Percentiles rank a stretch among this genome's conserved stretches.
Conservation (phyloP, 1,140 invertebrate species). For the Cotesia vestalis region DNA sequence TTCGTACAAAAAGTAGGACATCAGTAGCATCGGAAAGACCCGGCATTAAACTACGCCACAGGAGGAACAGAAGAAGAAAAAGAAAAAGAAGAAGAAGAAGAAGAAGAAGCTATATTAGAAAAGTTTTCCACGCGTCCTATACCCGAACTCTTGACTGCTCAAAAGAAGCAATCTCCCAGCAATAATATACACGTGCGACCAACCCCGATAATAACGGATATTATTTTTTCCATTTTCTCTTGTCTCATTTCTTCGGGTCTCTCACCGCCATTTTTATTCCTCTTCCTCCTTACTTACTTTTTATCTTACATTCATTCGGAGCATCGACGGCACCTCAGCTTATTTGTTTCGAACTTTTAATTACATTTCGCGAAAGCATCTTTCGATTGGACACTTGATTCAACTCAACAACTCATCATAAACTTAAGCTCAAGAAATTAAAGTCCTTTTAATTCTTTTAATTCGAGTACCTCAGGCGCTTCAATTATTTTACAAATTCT, state of each 20-base stretch:
- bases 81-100: slow-evolving; percentile 19
- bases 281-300: slow-evolving; percentile 1
- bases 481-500: background rate
- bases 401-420: too few relatives aligned
- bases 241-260: background rate
- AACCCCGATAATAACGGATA: slow-evolving; percentile 37
- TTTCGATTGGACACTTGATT: too few relatives aligned
- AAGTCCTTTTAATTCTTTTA: slow-evolving; percentile 6
- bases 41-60: slow-evolving; percentile 11
- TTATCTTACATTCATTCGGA: background rate
- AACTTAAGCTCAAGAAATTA: background rate
- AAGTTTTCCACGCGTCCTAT: slow-evolving; percentile 41
- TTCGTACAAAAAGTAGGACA: slow-evolving; percentile 30
- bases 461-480: background rate
- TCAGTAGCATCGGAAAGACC: slow-evolving; percentile 1
- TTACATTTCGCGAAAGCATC: too few relatives aligned
- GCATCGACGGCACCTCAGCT: too few relatives aligned
- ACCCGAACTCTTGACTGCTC: slow-evolving; percentile 35
- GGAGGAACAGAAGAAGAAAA: slow-evolving; percentile 6
- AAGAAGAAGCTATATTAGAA: slow-evolving; percentile 41
- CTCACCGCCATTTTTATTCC: background rate
- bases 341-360: too few relatives aligned
- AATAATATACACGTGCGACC: slow-evolving; percentile 43
- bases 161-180: slow-evolving; percentile 41
- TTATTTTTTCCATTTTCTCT: slow-evolving; percentile 33